Base-by-base conservation (phyloP, 2,888 invertebrate genomes). In the Mechanitis messenoides region DNA sequence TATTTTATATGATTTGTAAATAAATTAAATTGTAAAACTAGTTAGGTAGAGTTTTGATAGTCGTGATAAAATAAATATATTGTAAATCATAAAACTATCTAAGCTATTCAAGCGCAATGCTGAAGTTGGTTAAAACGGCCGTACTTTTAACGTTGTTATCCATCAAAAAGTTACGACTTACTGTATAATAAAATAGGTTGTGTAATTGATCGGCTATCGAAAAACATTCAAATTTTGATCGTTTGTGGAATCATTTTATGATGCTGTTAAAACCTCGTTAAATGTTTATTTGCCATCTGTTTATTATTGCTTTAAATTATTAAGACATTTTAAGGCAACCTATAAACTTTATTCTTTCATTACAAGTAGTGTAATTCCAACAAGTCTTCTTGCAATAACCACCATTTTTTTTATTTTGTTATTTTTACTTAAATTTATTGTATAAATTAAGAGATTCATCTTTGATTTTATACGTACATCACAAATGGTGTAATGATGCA, bases 211-310 rank as follows among this genome's bases (percentile, higher is more conserved):
- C 55, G 55, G 59, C 65, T 61, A 73, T 76, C 75, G 78, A 78
- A 73, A 72, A 73, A 69, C 77, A 78, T 77, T 77, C 72, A 76
- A 76, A 80, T 77, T 67, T 70, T 69, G 68, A 67, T 65, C 69
- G 71, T 71, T 69, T 69, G 70, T 68, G 70, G 71, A 63, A 64
- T 67, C 69, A 63, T 70, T 73, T 73, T 71, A 71, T 73, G 72
- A 68, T 65, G 64, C 67, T 67, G 70, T 77, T 74, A 75, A 74
- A 74, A 69, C 66, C 63, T 70, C 73, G 72, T 78, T 72, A 78
- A 75, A 66, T 63, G 62, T 73, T 74, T 74, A 74, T 72, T 74
- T 58, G 61, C 61, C 38, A 58, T 53, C 56, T 50, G 50, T 46
- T 56, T 56, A 54, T 59, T 62, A 56, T 59, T 50, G 50, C 55